Percentiles rank a stretch among this genome's conserved stretches.
Evolutionary conservation across 2,113 vertebrate species (phyloP).

Genomic region (Neofelis nebulosa): DNA sequence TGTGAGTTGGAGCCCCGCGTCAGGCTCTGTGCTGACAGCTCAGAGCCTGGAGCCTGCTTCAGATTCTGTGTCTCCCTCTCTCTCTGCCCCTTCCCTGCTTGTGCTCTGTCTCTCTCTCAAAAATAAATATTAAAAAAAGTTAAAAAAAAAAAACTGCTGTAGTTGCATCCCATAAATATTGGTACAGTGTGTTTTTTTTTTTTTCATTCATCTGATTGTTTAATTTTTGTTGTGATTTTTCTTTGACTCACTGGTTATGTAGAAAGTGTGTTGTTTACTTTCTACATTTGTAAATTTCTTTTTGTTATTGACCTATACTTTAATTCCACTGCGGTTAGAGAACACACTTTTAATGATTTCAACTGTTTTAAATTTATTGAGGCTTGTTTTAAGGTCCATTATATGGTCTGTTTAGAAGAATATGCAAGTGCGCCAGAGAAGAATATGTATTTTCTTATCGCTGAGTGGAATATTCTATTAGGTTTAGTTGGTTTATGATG

Average conservation of each 20-base stretch:
- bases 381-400: not conserved
- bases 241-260: not conserved
- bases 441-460: not conserved
- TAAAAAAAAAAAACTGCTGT: not conserved
- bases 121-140: too few relatives aligned
- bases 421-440: not conserved
- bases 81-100: too few relatives aligned
- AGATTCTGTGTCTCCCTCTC: too few relatives aligned
- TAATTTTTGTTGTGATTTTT: not conserved
- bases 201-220: not conserved
- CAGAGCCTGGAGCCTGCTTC: too few relatives aligned
- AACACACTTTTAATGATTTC: not conserved
- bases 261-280: not conserved
- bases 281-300: not conserved
- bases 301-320: not conserved
- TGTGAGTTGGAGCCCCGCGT: too few relatives aligned
- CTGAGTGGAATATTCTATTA: not conserved
- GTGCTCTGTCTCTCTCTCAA: too few relatives aligned
- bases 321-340: not conserved
- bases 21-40: too few relatives aligned
- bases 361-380: not conserved
- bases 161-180: not conserved
- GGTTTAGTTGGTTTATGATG: not conserved
- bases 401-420: not conserved
- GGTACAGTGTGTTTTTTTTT: not conserved